Evolutionary conservation across 2,113 vertebrate species (phyloP).

Genomic region (Podarcis muralis): DNA sequence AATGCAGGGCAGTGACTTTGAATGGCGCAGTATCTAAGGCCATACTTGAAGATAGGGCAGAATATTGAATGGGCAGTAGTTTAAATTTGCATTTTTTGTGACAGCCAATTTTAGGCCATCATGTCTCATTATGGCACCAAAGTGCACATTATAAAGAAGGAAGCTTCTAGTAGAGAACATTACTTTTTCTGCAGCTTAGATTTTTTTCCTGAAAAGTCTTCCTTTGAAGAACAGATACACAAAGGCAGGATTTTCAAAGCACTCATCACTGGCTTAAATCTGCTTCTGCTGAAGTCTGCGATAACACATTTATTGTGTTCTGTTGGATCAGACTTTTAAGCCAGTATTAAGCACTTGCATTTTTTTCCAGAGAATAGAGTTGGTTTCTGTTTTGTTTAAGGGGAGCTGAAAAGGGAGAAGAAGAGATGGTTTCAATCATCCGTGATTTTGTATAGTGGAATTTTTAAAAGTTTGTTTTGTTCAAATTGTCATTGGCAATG

Average conservation of each 20-base stretch:
- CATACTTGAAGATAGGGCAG: background rate
- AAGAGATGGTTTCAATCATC: background rate
- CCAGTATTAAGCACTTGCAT: conserved; percentile 2
- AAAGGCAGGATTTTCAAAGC: conserved; percentile 14
- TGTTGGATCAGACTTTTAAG: conserved; percentile 2
- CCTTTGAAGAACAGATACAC: conserved; percentile 21
- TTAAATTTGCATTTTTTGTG: background rate
- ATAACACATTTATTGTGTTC: conserved; percentile 14
- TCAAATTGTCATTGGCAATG: background rate
- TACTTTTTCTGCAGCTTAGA: background rate
- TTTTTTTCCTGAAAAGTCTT: background rate
- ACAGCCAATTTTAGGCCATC: background rate
- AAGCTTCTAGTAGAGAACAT: background rate
- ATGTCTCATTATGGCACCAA: background rate
- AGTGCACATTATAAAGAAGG: background rate
- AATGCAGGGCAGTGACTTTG: background rate
- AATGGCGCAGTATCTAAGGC: background rate
- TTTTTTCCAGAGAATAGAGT: background rate
- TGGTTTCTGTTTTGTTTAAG: background rate
- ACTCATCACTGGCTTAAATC: conserved; percentile 20
- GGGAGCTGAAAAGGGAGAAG: background rate
- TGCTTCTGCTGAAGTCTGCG: conserved; percentile 8
- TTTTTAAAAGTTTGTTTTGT: background rate
- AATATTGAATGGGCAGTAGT: background rate
- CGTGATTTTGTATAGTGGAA: background rate